Evolutionary conservation across 2,797 vertebrate genomes (phyloP).

Genomic region (Diceros bicornis): DNA sequence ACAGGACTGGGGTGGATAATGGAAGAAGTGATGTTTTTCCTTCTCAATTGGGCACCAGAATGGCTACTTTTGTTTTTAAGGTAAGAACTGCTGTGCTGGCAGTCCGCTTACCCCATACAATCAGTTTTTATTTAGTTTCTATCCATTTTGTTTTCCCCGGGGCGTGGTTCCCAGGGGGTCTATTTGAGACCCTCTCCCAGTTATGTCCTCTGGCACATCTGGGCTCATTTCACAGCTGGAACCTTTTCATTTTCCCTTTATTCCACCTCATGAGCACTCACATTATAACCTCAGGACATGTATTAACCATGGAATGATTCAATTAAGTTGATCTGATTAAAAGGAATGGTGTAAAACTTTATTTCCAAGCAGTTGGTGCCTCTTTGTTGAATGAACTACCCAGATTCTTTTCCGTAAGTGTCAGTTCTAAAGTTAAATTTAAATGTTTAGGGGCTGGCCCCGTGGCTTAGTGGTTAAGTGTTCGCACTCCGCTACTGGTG

Average conservation of each 20-base stretch:
- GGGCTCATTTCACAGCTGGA: background rate
- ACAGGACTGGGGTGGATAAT: rapidly evolving
- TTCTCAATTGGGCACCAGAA: rapidly evolving
- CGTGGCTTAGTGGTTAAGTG: too few relatives aligned
- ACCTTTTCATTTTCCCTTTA: background rate
- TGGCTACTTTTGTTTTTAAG: background rate
- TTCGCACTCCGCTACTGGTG: too few relatives aligned
- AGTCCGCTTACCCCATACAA: background rate
- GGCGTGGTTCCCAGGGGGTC: background rate
- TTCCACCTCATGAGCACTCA: background rate
- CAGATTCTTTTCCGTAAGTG: background rate
- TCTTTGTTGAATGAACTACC: background rate
- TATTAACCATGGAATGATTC: background rate
- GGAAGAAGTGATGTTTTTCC: background rate
- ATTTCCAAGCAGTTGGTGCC: background rate
- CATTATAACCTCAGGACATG: background rate
- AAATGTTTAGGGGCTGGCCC: too few relatives aligned
- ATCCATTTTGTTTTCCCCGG: too few relatives aligned
- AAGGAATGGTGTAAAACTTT: background rate
- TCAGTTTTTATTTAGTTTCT: background rate
- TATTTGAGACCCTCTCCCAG: background rate
- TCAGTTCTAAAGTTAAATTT: background rate
- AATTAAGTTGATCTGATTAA: too few relatives aligned
- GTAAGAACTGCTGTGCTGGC: background rate
- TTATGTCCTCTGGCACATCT: rapidly evolving